Base-by-base conservation (phyloP, 1,140 invertebrate genomes). In the Dendrolimus kikuchii region DNA sequence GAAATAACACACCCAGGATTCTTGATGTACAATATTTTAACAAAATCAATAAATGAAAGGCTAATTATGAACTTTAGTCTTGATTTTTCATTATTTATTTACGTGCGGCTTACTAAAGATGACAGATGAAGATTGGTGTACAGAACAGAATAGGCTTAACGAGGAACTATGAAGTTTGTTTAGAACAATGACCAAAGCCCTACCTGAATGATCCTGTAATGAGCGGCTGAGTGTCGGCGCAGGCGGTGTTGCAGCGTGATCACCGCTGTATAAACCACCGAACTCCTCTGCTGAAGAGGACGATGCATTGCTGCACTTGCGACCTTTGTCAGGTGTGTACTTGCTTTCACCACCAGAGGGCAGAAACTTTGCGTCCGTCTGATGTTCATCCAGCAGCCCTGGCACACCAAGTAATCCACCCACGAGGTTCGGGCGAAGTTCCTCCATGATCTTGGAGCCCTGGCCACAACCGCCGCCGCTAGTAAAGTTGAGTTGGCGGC, bases 231-330 rank as follows among this genome's bases (percentile, higher is more conserved):
- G 93, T 88, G 74, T 91, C 86, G 74, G 92, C 81, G 70, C 92
- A 79, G 78, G 93, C 86, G 81, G 88, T 53, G 66, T 89, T 59
- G 78, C 80, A 48, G 69, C 91, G 77, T 80, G 91, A 71, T 92
- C 89, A 37, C 89, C 90, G 2, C 82, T 77, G 67, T 95, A 95
- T 49, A 95, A 82, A 5, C 91, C 91, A 9, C 92, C 91, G 77
- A 95, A 95, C 76, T 95, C 94, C 77, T 95, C 93, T 42, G 93
- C 93, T 40, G 93, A 94, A 4, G 92, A 94, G 9, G 91, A 92
- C 36, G 92, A 92, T 6, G 92, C 90, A 75, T 92, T 92, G 81
- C 91, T 93, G 76, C 93, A 94, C 81, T 94, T 94, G 51, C 93
- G 87, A 10, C 87, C 84, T 69, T 91, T 91, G 66, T 91, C 90